A percentile compares a stretch with the other conserved stretches of the same genome.
Conservation (phyloP, 2,113 vertebrate species). For the Syrrhaptes paradoxus region DNA sequence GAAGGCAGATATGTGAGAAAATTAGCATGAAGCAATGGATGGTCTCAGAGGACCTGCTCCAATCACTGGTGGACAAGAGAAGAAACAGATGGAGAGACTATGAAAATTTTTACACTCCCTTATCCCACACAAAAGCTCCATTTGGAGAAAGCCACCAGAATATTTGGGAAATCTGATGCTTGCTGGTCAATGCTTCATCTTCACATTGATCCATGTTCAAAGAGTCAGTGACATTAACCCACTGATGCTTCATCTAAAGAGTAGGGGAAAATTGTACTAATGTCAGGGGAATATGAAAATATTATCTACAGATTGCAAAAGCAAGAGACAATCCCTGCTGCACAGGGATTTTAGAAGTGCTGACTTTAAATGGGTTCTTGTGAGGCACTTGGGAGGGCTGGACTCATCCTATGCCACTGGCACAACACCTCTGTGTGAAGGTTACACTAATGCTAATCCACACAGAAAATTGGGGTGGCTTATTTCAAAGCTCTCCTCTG, state of each 20-base stretch:
- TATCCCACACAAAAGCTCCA: neutral
- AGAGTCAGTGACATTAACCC: neutral
- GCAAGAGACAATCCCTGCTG: neutral
- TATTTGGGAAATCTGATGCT: neutral
- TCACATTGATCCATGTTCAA: neutral
- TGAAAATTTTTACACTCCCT: accelerated
- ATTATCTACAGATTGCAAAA: neutral
- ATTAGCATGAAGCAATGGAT: neutral
- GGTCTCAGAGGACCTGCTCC: neutral
- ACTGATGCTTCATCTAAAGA: neutral
- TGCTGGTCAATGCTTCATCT: neutral
- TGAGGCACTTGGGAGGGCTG: neutral
- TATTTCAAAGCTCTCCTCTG: neutral
- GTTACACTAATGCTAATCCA: neutral
- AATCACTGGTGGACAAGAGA: neutral
- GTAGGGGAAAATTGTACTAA: neutral
- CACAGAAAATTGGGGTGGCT: accelerated
- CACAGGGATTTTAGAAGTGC: neutral
- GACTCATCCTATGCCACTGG: neutral
- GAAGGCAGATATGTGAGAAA: neutral
- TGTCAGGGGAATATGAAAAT: too few relatives aligned
- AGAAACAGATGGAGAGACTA: neutral
- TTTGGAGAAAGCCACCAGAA: neutral
- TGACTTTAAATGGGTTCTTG: neutral
- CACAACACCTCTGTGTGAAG: neutral